Conservation (phyloP, 2,797 vertebrate species). For the Molossus molossus region DNA sequence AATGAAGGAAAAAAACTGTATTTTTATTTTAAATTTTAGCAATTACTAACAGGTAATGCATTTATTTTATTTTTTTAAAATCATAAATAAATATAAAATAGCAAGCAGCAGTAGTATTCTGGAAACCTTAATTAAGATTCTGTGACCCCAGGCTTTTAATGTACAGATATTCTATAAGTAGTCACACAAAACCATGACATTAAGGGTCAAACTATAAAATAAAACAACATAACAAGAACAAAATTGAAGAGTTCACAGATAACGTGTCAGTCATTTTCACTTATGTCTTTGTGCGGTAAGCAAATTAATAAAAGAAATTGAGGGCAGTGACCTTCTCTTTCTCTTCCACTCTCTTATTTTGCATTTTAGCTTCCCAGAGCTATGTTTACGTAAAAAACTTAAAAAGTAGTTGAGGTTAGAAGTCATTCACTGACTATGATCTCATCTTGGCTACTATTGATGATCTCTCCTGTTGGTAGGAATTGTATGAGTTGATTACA, state of each 20-base stretch:
- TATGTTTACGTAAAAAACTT: neutral
- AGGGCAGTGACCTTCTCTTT: neutral
- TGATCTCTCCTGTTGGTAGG: neutral
- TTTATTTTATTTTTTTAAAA: neutral
- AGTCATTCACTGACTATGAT: constrained; percentile 14
- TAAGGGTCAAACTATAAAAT: neutral
- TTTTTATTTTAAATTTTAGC: neutral
- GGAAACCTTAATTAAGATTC: neutral
- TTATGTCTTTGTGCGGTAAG: neutral
- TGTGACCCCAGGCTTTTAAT: neutral
- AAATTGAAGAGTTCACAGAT: constrained; percentile 15
- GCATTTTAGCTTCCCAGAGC: constrained; percentile 29
- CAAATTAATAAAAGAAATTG: constrained; percentile 70
- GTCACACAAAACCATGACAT: neutral
- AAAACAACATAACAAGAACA: neutral
- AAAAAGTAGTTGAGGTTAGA: constrained; percentile 49
- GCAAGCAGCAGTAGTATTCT: neutral
- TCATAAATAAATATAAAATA: neutral
- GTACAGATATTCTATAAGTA: neutral
- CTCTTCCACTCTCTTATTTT: constrained; percentile 16
- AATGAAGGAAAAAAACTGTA: neutral
- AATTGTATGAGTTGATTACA: constrained; percentile 58
- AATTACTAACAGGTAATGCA: neutral
- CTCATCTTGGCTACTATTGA: constrained; percentile 65
- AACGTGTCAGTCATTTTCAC: neutral